Conservation (phyloP, 2,888 invertebrate species). For the Xanthorhoe designata region DNA sequence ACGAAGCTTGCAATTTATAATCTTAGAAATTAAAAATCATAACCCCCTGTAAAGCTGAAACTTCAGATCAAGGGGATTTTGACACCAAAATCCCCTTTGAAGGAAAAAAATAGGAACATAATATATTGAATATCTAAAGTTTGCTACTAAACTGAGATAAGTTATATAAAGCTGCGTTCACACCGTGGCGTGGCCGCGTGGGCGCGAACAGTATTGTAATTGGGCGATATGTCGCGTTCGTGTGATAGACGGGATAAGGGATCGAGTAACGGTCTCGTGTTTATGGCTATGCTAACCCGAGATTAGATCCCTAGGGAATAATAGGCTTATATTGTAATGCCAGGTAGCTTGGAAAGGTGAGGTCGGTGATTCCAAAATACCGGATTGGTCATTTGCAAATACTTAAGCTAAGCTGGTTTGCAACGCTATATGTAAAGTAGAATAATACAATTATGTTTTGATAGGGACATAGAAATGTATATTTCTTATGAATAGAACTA, state of each 20-base stretch:
- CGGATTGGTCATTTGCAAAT: not conserved
- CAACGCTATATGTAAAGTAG: too few relatives aligned
- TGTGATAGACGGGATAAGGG: constrained; percentile 38
- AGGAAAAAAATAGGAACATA: too few relatives aligned
- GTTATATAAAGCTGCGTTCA: constrained; percentile 31
- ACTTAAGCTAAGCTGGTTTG: not conserved
- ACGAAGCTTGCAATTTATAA: too few relatives aligned
- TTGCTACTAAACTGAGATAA: not conserved
- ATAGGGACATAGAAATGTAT: too few relatives aligned
- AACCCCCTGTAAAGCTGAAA: too few relatives aligned
- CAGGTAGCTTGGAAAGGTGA: not conserved
- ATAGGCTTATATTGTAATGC: constrained; percentile 8
- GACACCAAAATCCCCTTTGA: too few relatives aligned
- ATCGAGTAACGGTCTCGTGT: constrained; percentile 32
- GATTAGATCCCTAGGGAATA: constrained; percentile 26
- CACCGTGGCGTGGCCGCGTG: constrained; percentile 34
- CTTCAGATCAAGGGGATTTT: too few relatives aligned
- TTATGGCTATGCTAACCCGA: constrained; percentile 29
- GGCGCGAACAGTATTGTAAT: constrained; percentile 44
- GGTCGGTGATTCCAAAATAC: not conserved
- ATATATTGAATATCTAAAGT: constrained; percentile 2
- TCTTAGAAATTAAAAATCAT: too few relatives aligned
- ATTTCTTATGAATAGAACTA: too few relatives aligned
- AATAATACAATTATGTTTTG: too few relatives aligned
- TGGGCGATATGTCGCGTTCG: constrained; percentile 42